These are phyloP conservation scores for Iguana delicatissima DNA, from an alignment of 2,797 vertebrate genomes.

Conservation along the genomic window DNA sequence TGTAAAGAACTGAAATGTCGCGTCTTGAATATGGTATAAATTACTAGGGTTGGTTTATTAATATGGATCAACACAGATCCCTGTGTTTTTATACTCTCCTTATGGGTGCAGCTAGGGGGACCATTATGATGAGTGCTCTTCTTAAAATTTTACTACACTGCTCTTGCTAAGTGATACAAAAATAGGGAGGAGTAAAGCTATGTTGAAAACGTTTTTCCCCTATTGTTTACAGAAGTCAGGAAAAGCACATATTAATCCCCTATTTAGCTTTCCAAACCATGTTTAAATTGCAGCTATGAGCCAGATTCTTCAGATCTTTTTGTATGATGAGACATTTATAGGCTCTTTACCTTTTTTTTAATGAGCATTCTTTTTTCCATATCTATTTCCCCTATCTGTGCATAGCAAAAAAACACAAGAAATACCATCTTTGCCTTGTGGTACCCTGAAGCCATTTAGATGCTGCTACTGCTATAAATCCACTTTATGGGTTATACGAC, in stretches of 20 bases:
- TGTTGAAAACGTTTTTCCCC: constrained; percentile 47
- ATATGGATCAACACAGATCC: too few species aligned
- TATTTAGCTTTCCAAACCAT: constrained; percentile 35
- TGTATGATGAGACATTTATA: constrained; percentile 53
- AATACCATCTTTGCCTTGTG: constrained; percentile 31
- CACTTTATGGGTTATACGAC: constrained; percentile 14
- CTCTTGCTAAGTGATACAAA: constrained; percentile 25
- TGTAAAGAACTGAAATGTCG: too few species aligned
- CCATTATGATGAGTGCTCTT: neutral
- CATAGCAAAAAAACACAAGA: constrained; percentile 8
- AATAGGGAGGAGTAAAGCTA: constrained; percentile 43
- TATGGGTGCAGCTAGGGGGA: too few species aligned
- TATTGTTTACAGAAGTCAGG: constrained; percentile 49
- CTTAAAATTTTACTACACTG: neutral
- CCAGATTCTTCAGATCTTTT: constrained; percentile 39
- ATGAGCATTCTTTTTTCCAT: constrained; percentile 21
- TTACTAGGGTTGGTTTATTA: too few species aligned
- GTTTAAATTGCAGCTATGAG: constrained; percentile 14
- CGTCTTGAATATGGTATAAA: too few species aligned
- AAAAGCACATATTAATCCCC: constrained; percentile 39
- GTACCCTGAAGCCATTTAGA: constrained; percentile 48
- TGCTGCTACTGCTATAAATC: constrained; percentile 43
- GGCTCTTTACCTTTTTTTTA: constrained; percentile 21
- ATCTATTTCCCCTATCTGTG: constrained; percentile 47
- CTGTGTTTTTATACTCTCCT: too few species aligned